Percentiles rank a stretch among this genome's conserved stretches.
These are phyloP conservation scores for Mormyrus iriodes DNA, from an alignment of 2,113 vertebrate species.

Conservation along the genomic window DNA sequence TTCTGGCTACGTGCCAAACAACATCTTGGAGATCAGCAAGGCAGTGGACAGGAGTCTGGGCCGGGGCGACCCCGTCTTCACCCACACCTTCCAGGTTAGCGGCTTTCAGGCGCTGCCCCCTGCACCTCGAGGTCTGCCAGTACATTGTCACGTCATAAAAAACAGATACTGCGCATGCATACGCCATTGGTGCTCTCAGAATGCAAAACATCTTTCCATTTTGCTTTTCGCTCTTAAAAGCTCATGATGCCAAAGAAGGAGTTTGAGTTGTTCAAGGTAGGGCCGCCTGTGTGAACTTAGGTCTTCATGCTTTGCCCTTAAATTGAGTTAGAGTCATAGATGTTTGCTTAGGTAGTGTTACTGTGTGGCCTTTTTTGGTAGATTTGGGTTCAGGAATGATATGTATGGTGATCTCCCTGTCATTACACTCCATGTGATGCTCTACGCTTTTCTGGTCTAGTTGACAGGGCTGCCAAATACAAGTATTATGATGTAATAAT, in stretches of 20 bases:
- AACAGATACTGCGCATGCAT: not conserved
- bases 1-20: constrained; percentile 93
- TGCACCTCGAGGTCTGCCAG: not conserved
- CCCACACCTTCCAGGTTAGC: constrained; percentile 85
- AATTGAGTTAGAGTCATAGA: not conserved
- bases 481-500: not conserved
- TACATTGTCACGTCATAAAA: not conserved
- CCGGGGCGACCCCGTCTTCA: constrained; percentile 74
- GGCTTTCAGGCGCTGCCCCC: not conserved
- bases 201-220: constrained; percentile 22
- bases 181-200: not conserved
- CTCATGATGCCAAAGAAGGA: constrained; percentile 99
- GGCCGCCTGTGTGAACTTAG: constrained; percentile 26
- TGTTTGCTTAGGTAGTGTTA: not conserved
- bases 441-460: not conserved
- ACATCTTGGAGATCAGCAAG: constrained; percentile 80
- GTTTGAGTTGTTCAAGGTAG: constrained; percentile 99
- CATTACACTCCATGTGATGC: not conserved
- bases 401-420: not conserved
- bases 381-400: not conserved
- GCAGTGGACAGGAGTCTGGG: constrained; percentile 59
- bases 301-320: not conserved
- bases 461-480: not conserved
- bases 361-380: not conserved
- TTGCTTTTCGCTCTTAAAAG: constrained; percentile 55